Evolutionary conservation across 30 jellyfish, hydroid and myxozoan species (phyloP), one percentile per base, ranked within the genome.

Genomic region (Clytia hemisphaerica): DNA sequence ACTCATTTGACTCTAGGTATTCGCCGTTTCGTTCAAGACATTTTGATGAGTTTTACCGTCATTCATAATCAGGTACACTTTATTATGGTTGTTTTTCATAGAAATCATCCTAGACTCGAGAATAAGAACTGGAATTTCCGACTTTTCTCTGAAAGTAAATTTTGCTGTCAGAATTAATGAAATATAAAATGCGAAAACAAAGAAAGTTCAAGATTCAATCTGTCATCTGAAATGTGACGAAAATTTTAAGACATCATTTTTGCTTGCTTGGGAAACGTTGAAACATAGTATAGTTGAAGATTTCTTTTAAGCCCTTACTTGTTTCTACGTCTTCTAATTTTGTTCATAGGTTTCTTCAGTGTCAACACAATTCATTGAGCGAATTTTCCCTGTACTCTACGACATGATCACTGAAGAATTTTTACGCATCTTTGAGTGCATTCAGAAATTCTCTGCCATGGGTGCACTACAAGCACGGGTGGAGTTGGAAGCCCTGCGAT

Each of bases 41-140:
- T 89, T 45, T 48, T 89, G 47, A 65, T 74, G 61, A 74, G 63
- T 26, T 75, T 80, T 26, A 91, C 81, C 6, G 85, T 76, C 30
- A 76, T 89, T 38, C 98, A 89, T 60, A 75, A 89, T 49, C 93
- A 89, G 95, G 98, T 89, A 70, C 18, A 54, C 42, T 21, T 0
- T 1, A 21, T 22, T 31, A 7, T 42, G 2, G 28, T 62, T 62
- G 4, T 4, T 3, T 21, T 57, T 35, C 2, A n/a, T n/a, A n/a
- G n/a, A n/a, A n/a, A n/a, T n/a, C n/a, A n/a, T n/a, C n/a, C n/a
- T n/a, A n/a, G n/a, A n/a, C n/a, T n/a, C n/a, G n/a, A n/a, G n/a
- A n/a, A n/a, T n/a, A n/a, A n/a, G n/a, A n/a, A n/a, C n/a, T n/a
- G n/a, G n/a, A n/a, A n/a, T n/a, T n/a, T n/a, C n/a, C n/a, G n/a